Evolutionary conservation across 2,113 vertebrate species (phyloP).

Genomic region (Vidua macroura): DNA sequence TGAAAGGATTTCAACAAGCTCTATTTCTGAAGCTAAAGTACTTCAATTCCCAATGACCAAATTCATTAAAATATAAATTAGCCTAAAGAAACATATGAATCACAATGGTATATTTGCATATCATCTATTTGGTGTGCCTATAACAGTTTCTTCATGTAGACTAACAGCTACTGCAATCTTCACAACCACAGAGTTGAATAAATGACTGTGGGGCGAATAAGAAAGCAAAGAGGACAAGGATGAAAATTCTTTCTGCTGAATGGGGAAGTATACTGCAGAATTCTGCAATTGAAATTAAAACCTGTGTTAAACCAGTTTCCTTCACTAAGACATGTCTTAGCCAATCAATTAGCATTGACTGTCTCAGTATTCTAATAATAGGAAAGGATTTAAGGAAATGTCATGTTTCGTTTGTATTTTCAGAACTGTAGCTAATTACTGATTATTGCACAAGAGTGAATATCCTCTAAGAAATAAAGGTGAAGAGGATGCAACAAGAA

Average conservation of each 20-base stretch:
- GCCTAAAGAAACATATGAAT: constrained; percentile 44
- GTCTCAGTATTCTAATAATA: neutral
- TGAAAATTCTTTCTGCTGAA: constrained; percentile 7
- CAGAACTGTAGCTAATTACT: neutral
- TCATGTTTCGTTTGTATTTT: constrained; percentile 5
- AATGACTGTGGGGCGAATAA: neutral
- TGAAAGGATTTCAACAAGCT: constrained; percentile 35
- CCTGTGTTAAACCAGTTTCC: neutral
- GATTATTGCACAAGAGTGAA: neutral
- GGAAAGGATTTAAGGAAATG: neutral
- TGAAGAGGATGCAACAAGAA: neutral
- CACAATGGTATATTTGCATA: constrained; percentile 30
- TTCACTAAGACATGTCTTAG: neutral
- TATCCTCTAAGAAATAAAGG: neutral
- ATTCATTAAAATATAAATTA: constrained; percentile 63
- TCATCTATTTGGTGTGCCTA: neutral
- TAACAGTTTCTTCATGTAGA: neutral
- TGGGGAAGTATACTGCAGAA: neutral
- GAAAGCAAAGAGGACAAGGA: neutral
- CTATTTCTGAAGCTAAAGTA: constrained; percentile 33
- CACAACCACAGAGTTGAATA: neutral
- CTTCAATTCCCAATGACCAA: constrained; percentile 40
- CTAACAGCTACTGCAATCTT: neutral
- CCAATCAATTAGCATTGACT: neutral
- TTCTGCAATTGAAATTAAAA: constrained; percentile 28